These are phyloP conservation scores for Tachina grossa DNA, from an alignment of 2,888 invertebrate species.

Conservation along the genomic window DNA sequence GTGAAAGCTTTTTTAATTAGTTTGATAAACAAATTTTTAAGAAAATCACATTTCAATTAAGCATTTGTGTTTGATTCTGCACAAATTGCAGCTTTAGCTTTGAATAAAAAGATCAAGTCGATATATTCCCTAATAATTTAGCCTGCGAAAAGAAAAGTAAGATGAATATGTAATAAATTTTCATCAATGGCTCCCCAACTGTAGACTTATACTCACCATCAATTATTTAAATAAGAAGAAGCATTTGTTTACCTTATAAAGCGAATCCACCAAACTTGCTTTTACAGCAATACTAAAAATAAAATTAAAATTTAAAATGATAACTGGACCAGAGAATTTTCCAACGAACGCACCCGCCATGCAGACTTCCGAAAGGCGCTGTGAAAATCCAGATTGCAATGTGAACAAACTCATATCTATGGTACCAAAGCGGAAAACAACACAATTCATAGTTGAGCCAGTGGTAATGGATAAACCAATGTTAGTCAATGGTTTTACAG, in stretches of 20 bases:
- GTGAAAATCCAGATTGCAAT: conserved; percentile 76
- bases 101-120: no score
- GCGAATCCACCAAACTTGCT: conserved; percentile 18
- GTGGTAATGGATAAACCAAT: conserved; percentile 78
- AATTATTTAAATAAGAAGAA: conserved; percentile 15
- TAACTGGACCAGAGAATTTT: not conserved
- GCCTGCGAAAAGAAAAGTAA: not conserved
- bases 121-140: no score
- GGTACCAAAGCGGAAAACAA: conserved; percentile 77
- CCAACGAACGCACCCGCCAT: not conserved
- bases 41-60: no score
- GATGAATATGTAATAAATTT: not conserved
- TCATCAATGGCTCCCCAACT: conserved; percentile 42
- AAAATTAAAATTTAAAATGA: conserved; percentile 5
- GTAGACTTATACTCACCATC: conserved; percentile 40
- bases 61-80: no score
- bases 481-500: conserved; percentile 80
- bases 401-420: conserved; percentile 76
- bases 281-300: not conserved
- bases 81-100: no score
- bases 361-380: conserved; percentile 72
- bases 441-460: conserved; percentile 79
- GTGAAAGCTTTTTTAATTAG: no score
- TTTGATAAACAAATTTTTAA: no score
- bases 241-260: conserved; percentile 14